Evolutionary conservation across 2,888 invertebrate genomes (phyloP).

Genomic region (Euplexia lucipara): DNA sequence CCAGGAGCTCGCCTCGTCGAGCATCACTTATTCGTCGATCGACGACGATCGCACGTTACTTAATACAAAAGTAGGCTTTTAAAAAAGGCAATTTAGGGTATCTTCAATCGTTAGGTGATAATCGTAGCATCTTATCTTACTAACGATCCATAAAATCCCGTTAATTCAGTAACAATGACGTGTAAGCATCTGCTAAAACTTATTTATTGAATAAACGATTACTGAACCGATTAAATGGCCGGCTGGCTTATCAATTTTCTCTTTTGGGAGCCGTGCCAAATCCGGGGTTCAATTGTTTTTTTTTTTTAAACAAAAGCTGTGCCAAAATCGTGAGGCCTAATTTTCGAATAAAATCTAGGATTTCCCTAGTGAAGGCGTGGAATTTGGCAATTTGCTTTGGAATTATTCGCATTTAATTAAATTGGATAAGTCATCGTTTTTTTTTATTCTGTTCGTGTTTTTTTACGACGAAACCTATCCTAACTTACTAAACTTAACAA

Average conservation of each 20-base stretch:
- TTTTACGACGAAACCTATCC: too few relatives aligned
- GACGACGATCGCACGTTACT: too few relatives aligned
- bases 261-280: constrained; percentile 36
- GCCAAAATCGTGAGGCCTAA: constrained; percentile 46
- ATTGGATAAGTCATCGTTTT: too few relatives aligned
- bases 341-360: constrained; percentile 43
- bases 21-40: too few relatives aligned
- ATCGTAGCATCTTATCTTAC: too few relatives aligned
- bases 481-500: too few relatives aligned
- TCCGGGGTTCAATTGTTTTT: constrained; percentile 10
- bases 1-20: too few relatives aligned
- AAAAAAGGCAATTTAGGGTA: too few relatives aligned
- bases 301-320: constrained; percentile 32
- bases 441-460: too few relatives aligned
- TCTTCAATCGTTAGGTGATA: too few relatives aligned
- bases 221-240: constrained; percentile 47
- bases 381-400: neutral
- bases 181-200: constrained; percentile 8
- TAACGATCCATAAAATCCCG: neutral
- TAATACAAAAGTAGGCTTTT: too few relatives aligned
- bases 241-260: constrained; percentile 48
- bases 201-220: constrained; percentile 50
- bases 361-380: constrained; percentile 6
- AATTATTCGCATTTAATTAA: neutral
- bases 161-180: neutral